Evolutionary conservation across 2,888 invertebrate species (phyloP).

Genomic region (Lamproptera curius): DNA sequence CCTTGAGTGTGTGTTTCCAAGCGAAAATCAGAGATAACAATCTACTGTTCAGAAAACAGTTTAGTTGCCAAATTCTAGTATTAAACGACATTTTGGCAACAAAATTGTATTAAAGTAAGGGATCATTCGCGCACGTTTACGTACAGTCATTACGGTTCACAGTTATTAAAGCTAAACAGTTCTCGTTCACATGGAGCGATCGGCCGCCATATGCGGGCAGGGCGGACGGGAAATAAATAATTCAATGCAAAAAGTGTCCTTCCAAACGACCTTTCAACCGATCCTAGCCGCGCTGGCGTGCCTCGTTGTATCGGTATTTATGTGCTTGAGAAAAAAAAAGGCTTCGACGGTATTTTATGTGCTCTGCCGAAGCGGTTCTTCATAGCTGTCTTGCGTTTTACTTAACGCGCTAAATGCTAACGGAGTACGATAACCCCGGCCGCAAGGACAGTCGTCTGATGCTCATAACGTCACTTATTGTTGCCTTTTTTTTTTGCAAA

Average conservation of each 20-base stretch:
- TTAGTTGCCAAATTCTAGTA: neutral
- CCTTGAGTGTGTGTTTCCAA: conserved; percentile 15
- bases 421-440: conserved; percentile 71
- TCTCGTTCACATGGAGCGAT: conserved; percentile 23
- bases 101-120: too few relatives aligned
- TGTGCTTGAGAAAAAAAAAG: conserved; percentile 54
- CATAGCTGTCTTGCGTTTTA: conserved; percentile 68
- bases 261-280: conserved; percentile 64
- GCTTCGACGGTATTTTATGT: conserved; percentile 73
- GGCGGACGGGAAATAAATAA: conserved; percentile 43
- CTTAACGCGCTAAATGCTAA: conserved; percentile 70
- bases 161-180: conserved; percentile 8
- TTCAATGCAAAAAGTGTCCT: conserved; percentile 64
- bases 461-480: conserved; percentile 37
- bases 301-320: conserved; percentile 67
- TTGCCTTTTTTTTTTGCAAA: neutral
- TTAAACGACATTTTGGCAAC: neutral
- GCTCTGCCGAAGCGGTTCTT: conserved; percentile 63
- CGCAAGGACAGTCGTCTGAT: conserved; percentile 58
- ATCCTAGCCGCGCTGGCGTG: conserved; percentile 44
- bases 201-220: conserved; percentile 38
- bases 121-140: too few relatives aligned
- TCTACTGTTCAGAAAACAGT: conserved; percentile 3
- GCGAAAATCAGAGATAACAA: conserved; percentile 5
- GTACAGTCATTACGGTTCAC: conserved; percentile 3